Base-by-base conservation (phyloP, 2,113 vertebrate species). In the Hemibagrus wyckioides region DNA sequence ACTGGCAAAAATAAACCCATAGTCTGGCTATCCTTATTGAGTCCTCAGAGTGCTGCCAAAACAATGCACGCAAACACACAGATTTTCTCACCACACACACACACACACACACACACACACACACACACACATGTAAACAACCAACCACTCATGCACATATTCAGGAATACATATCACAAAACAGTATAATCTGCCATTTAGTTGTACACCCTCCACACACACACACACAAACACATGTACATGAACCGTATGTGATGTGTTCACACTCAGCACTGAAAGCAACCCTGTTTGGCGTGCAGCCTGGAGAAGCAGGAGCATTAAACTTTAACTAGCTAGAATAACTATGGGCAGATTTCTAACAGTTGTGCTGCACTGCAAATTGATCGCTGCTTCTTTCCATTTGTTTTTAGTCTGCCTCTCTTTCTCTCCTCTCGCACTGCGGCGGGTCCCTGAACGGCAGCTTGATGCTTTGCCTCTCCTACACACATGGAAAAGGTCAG, bases 321-420 rank as follows among this genome's bases (percentile, higher is more conserved):
- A 92, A 90, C 84, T 91, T 91, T 91, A 92, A 92, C 90, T 86
- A 90, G 83, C 84, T 84, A 85, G 90, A 91, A 88, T 90, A 90
- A 91, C 88, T 88, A 90, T 86, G 89, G 90, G 89, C 89, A 84
- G 61, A 89, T 87, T 87, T 91, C 89, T 88, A 91, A 88, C 88
- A 83, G 85, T 86, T 86, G 91, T 82, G 54, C 57, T 50, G 86
- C 81, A 89, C 87, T 82, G 83, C 80, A 90, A 89, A 89, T 88
- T 89, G 89, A 91, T 90, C 75, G 87, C 83, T 89, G 83, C 83
- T 87, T 87, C 77, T 82, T 83, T 86, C 69, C 65, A 84, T 83
- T 89, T 88, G 87, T 90, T 91, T 89, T 84, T 91, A 86, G 85
- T 90, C 87, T 71, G 87, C 76, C 67, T n/a, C 85, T 85, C 79